Conservation (phyloP, 2,797 vertebrate species). For the Cryptoblepharus egeriae region DNA sequence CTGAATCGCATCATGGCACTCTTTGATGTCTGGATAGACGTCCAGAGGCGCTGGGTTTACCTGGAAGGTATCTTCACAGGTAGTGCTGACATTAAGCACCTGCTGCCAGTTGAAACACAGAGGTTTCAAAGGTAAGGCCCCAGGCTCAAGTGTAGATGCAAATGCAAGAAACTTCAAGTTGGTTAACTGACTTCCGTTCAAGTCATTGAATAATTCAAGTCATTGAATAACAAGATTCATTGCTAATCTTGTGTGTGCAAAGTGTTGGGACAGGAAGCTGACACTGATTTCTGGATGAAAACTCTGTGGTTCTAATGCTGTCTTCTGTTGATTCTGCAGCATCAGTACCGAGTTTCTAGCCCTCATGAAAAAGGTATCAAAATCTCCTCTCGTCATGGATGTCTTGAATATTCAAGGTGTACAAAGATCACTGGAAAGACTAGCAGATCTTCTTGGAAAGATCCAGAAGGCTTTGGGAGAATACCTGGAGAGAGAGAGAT, state of each 20-base stretch:
- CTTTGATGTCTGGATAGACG: slow-evolving; percentile 99
- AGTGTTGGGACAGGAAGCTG: background rate
- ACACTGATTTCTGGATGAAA: background rate
- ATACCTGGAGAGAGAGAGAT: slow-evolving; percentile 96
- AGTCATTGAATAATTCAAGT: background rate
- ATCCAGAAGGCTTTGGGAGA: slow-evolving; percentile 99
- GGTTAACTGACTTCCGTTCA: background rate
- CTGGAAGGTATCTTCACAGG: slow-evolving; percentile 98
- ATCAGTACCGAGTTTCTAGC: slow-evolving; percentile 99
- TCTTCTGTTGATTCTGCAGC: slow-evolving; percentile 69
- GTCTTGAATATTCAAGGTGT: slow-evolving; percentile 99
- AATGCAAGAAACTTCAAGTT: background rate
- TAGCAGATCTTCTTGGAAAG: slow-evolving; percentile 97
- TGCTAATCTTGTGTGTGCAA: background rate
- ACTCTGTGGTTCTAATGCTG: background rate
- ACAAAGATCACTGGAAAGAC: slow-evolving; percentile 93
- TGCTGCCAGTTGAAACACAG: slow-evolving; percentile 96
- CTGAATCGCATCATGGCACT: slow-evolving; percentile 98
- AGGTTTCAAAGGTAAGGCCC: slow-evolving; percentile 91
- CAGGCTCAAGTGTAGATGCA: background rate
- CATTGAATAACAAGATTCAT: background rate
- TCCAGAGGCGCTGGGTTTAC: slow-evolving; percentile 98
- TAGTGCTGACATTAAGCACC: slow-evolving; percentile 98
- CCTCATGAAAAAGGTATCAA: slow-evolving; percentile 99
- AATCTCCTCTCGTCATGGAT: slow-evolving; percentile 98